phyloP scores from a whole-genome alignment of 2,888 invertebrate genomes.

The Margaritifera margaritifera region DNA sequence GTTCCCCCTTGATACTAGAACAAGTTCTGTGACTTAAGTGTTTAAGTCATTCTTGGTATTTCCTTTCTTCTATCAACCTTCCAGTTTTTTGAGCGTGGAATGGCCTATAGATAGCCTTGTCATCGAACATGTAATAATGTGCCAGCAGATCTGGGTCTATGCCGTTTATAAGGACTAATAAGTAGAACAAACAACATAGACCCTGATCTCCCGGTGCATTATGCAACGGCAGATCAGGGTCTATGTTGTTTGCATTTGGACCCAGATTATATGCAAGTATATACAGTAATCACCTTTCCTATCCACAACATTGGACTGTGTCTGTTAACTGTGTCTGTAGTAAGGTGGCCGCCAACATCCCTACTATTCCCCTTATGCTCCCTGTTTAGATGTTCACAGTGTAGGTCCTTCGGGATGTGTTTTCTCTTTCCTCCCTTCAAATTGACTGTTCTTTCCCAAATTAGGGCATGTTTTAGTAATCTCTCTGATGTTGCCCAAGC shows the following conservation, averaged over 20 bases:
- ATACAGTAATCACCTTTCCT: too few relatives aligned
- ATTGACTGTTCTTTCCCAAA: conserved; percentile 19
- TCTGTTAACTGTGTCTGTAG: conserved; percentile 4
- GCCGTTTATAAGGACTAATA: too few relatives aligned
- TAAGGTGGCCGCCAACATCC: conserved; percentile 12
- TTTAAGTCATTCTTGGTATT: neutral
- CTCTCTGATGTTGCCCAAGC: conserved; percentile 15
- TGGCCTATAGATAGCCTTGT: conserved; percentile 2
- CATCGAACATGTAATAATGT: too few relatives aligned
- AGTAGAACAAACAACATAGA: too few relatives aligned
- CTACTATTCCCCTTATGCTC: conserved; percentile 17
- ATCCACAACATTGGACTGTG: too few relatives aligned
- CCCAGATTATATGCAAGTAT: too few relatives aligned
- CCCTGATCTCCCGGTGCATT: too few relatives aligned
- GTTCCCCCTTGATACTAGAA: too few relatives aligned
- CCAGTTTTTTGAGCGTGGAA: conserved; percentile 3
- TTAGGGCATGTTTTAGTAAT: conserved; percentile 3
- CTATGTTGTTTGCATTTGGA: too few relatives aligned
- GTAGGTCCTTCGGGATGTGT: conserved; percentile 18
- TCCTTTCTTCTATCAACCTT: conserved; percentile 1
- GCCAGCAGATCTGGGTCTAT: too few relatives aligned
- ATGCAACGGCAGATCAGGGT: too few relatives aligned
- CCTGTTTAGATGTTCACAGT: conserved; percentile 19
- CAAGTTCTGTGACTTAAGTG: too few relatives aligned
- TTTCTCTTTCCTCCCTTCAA: conserved; percentile 7